Percentiles rank a stretch among this genome's conserved stretches.
phyloP scores from a whole-genome alignment of 2,797 vertebrate species.

The Phrynocephalus vlangalii region DNA sequence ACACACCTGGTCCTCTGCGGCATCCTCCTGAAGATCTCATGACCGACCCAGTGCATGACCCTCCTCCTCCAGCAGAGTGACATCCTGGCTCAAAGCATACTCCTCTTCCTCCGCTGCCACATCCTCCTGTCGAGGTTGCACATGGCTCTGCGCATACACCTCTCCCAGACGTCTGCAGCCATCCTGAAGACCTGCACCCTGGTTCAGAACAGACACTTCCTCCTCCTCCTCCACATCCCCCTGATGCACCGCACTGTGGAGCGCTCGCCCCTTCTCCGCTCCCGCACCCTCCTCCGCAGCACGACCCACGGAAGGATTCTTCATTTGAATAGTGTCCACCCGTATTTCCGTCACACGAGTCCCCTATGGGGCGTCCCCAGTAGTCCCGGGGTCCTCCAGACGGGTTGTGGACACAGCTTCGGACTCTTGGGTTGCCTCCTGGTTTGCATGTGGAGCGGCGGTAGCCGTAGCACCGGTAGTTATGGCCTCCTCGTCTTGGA shows the following conservation, averaged over 20 bases:
- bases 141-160: constrained; percentile 23
- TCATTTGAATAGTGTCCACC: constrained; percentile 9
- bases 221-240: neutral
- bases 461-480: constrained; percentile 62
- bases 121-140: neutral
- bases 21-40: neutral
- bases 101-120: neutral
- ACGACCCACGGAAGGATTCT: constrained; percentile 13
- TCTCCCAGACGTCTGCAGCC: neutral
- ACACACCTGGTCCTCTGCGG: neutral
- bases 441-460: constrained; percentile 40
- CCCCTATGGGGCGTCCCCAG: constrained; percentile 21
- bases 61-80: neutral
- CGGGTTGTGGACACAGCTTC: constrained; percentile 30
- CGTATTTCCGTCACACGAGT: constrained; percentile 12
- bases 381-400: constrained; percentile 31
- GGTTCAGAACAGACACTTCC: constrained; percentile 30
- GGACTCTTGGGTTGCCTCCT: constrained; percentile 2
- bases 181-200: neutral
- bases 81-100: constrained; percentile 21
- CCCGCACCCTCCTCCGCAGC: accelerated
- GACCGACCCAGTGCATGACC: constrained; percentile 2
- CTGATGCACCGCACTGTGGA: neutral
- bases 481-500: constrained; percentile 68
- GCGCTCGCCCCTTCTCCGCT: neutral